Evolutionary conservation across 2,888 invertebrate species (phyloP), one percentile per base, ranked within the genome.

Genomic region (Stenoptilia bipunctidactyla): DNA sequence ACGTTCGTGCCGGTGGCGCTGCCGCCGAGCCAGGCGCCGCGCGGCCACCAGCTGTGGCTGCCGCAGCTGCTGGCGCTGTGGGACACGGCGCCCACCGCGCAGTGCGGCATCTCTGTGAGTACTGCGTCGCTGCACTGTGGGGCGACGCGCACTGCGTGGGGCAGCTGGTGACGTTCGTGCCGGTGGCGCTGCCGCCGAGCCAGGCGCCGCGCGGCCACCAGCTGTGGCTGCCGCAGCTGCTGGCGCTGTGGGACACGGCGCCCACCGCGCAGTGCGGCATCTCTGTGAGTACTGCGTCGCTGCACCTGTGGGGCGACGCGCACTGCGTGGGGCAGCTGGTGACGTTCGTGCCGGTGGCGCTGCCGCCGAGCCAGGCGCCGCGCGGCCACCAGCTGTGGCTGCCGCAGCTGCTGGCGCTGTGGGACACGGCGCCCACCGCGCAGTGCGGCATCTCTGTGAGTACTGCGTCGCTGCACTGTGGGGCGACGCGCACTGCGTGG

Each of bases 301-400:
- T 93, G 56, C 87, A n/a, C n/a, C n/a, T n/a, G n/a, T 94, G 71
- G 85, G 86, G 56, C 72, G 96, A 36, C 90, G 96, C 67, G 86
- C 93, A n/a, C n/a, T n/a, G n/a, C n/a, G n/a, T n/a, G n/a, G n/a
- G n/a, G 0, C 86, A 90, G 36, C 71, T 94, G 36, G 91, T 93
- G 0, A 84, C 85, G 51, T 82, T 87, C 51, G 93, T 91, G 66
- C 90, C 93, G 39, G 96, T 96, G 0, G 89, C 90, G 39, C 89
- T 97, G 34, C 90, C 97, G 65, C n/a, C n/a, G n/a, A n/a, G n/a
- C n/a, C 97, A 96, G 96, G 89, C 90, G 45, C 92, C 93, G 0
- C 87, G 94, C 59, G 86, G 94, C 39, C 90, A 94, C 0, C 73
- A 88, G 40, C 90, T 93, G 88, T 93, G 91, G 57, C 87, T 88